These are phyloP conservation scores for Mesorhabditis belari DNA, from an alignment of 2,888 invertebrate species.

Conservation along the genomic window DNA sequence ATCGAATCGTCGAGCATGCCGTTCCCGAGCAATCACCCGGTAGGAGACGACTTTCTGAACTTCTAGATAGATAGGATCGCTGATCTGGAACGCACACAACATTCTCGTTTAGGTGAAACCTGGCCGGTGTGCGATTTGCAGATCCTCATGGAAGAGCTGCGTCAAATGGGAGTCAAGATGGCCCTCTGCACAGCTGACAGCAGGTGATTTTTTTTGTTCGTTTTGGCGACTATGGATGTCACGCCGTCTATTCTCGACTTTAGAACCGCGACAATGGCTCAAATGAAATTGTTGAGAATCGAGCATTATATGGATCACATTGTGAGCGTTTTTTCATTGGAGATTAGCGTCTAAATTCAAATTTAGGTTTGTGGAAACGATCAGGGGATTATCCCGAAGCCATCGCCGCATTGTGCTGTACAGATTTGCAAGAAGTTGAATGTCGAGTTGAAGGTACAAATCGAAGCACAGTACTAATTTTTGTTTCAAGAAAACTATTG, in stretches of 20 bases:
- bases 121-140: constrained; percentile 52
- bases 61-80: too few relatives aligned
- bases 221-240: too few relatives aligned
- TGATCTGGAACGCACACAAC: too few relatives aligned
- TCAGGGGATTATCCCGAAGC: constrained; percentile 54
- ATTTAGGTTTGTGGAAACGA: constrained; percentile 59
- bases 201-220: constrained; percentile 19
- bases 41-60: too few relatives aligned
- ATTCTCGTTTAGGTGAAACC: too few relatives aligned
- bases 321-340: too few relatives aligned
- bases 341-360: too few relatives aligned
- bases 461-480: too few relatives aligned
- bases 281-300: constrained; percentile 40
- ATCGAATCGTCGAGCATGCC: constrained; percentile 17
- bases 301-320: constrained; percentile 53
- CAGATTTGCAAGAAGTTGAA: constrained; percentile 46
- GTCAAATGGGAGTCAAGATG: constrained; percentile 54
- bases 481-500: too few relatives aligned
- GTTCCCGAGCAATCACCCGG: constrained; percentile 36
- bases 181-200: constrained; percentile 57
- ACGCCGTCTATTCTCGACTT: constrained; percentile 6
- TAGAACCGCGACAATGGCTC: constrained; percentile 41
- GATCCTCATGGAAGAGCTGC: constrained; percentile 54
- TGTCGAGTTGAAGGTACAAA: constrained; percentile 41
- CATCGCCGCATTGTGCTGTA: constrained; percentile 56